These are phyloP conservation scores for Folsomia candida DNA, from an alignment of 2,888 invertebrate species.

Conservation along the genomic window DNA sequence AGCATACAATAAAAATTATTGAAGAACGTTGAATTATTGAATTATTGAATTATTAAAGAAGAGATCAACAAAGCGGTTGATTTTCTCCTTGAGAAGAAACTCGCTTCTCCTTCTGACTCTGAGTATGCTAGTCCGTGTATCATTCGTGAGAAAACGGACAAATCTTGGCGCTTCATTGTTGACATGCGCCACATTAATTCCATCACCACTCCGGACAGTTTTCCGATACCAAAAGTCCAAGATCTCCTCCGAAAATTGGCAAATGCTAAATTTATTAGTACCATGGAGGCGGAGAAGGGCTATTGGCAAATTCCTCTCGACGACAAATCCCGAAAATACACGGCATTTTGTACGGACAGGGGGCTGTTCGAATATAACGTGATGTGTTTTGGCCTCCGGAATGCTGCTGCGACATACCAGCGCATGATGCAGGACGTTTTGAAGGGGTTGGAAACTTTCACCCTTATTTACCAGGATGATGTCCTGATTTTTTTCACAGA, in stretches of 20 bases:
- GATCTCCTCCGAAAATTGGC: background rate
- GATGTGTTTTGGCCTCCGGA: slow-evolving; percentile 18
- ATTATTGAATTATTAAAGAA: no score
- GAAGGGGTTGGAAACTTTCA: background rate
- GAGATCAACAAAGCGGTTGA: no score
- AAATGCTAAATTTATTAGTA: background rate
- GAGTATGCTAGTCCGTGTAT: no score
- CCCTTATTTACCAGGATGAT: slow-evolving; percentile 50
- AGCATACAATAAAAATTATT: slow-evolving; percentile 12
- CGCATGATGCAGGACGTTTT: slow-evolving; percentile 6
- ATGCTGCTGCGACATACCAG: slow-evolving; percentile 8
- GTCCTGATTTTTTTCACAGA: slow-evolving; percentile 44
- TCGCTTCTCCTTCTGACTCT: no score
- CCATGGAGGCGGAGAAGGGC: no score
- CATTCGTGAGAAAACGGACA: background rate
- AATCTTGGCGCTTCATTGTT: background rate
- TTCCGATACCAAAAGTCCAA: background rate
- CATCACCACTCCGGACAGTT: background rate
- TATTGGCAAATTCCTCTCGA: no score
- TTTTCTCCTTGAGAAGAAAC: no score
- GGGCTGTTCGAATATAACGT: background rate
- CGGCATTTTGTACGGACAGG: background rate
- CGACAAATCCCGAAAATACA: background rate
- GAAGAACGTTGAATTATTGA: no score
- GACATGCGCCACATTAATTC: background rate